phyloP scores from a whole-genome alignment of 2,888 invertebrate species.

The Cordylochernes scorpioides region DNA sequence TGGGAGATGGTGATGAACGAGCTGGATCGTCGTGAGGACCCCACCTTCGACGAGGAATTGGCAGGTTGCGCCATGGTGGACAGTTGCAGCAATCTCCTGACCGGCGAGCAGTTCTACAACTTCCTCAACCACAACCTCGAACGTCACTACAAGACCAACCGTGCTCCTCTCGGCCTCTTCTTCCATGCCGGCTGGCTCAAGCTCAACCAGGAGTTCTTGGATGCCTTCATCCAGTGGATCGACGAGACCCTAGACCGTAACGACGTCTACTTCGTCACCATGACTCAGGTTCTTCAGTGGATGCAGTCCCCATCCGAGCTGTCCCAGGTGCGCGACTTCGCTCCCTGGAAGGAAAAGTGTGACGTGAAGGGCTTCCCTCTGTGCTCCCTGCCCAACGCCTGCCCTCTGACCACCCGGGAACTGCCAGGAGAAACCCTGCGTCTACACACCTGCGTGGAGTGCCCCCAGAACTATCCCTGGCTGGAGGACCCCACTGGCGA shows the following conservation, averaged over 20 bases:
- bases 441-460: constrained; percentile 68
- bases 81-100: constrained; percentile 70
- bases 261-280: constrained; percentile 76
- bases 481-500: constrained; percentile 68
- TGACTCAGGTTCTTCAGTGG: constrained; percentile 61
- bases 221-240: constrained; percentile 76
- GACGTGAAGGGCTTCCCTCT: constrained; percentile 51
- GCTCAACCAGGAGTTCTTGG: constrained; percentile 69
- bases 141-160: constrained; percentile 69
- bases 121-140: constrained; percentile 80
- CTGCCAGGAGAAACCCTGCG: constrained; percentile 80
- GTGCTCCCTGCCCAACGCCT: constrained; percentile 66
- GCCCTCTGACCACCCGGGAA: constrained; percentile 71
- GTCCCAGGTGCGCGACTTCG: constrained; percentile 62
- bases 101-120: constrained; percentile 75
- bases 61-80: constrained; percentile 68
- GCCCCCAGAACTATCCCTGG: constrained; percentile 86
- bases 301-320: constrained; percentile 67
- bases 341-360: constrained; percentile 64
- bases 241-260: constrained; percentile 64
- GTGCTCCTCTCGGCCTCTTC: constrained; percentile 59
- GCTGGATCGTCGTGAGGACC: constrained; percentile 69
- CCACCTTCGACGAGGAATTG: constrained; percentile 68
- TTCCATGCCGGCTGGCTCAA: constrained; percentile 83
- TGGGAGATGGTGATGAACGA: constrained; percentile 96